phyloP scores from a whole-genome alignment of 1,140 invertebrate genomes.

The Ruditapes philippinarum region DNA sequence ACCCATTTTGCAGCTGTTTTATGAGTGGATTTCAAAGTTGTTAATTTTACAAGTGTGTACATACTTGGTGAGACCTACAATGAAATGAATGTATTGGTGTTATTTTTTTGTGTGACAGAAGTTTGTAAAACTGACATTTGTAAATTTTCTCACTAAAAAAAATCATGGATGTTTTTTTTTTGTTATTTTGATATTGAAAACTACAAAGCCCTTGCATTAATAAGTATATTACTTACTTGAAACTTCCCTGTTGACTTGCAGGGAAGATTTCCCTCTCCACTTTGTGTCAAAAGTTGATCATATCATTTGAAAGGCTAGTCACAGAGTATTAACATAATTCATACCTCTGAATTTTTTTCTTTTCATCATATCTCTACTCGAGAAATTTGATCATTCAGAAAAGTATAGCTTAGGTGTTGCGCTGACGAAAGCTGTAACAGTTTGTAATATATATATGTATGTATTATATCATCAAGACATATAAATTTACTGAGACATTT shows the following conservation, averaged over 20 bases:
- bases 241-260: not conserved
- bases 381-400: too few species aligned
- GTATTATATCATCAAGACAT: not conserved
- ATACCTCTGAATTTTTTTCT: not conserved
- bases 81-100: constrained; percentile 1
- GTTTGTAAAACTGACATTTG: constrained; percentile 17
- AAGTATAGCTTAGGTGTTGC: not conserved
- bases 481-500: not conserved
- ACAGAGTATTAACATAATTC: not conserved
- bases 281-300: constrained; percentile 10
- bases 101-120: not conserved
- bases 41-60: not conserved
- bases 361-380: too few species aligned
- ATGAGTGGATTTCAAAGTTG: not conserved
- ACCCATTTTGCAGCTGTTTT: not conserved
- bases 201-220: too few species aligned
- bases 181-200: too few species aligned
- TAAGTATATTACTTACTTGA: too few species aligned
- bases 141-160: constrained; percentile 17
- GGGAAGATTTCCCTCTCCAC: not conserved
- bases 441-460: too few species aligned
- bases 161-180: constrained; percentile 12
- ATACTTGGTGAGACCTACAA: not conserved
- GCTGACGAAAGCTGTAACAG: not conserved
- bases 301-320: not conserved